phyloP scores from a whole-genome alignment of 2,113 vertebrate species.

The Centropus bengalensis region DNA sequence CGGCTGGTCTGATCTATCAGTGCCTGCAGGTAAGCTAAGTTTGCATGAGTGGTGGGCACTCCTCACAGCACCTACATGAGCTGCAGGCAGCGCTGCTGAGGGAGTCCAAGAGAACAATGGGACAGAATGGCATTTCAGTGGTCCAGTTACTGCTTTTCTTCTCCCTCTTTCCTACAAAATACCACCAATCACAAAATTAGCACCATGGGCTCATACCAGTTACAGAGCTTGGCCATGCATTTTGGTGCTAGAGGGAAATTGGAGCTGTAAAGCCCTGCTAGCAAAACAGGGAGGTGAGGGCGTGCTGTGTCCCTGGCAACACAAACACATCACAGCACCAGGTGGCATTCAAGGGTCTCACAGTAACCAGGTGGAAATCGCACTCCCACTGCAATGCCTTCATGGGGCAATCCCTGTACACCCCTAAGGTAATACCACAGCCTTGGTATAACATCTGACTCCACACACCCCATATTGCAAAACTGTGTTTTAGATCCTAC shows the following conservation, averaged over 20 bases:
- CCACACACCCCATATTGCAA: accelerated
- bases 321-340: accelerated
- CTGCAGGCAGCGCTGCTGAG: not conserved
- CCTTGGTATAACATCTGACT: not conserved
- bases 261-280: not conserved
- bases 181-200: not conserved
- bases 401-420: accelerated
- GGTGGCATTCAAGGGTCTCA: not conserved
- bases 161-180: not conserved
- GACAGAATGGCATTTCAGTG: no score
- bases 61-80: accelerated
- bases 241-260: not conserved
- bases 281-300: accelerated
- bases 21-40: no score
- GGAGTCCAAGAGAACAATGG: accelerated
- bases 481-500: not conserved
- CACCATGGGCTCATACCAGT: not conserved
- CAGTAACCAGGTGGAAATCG: accelerated
- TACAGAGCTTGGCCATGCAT: accelerated
- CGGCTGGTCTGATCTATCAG: not conserved
- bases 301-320: no score
- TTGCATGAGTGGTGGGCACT: accelerated
- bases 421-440: not conserved
- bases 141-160: no score
- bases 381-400: not conserved